Conservation (phyloP, 2,113 vertebrate species). For the Scartelaos histophorus region DNA sequence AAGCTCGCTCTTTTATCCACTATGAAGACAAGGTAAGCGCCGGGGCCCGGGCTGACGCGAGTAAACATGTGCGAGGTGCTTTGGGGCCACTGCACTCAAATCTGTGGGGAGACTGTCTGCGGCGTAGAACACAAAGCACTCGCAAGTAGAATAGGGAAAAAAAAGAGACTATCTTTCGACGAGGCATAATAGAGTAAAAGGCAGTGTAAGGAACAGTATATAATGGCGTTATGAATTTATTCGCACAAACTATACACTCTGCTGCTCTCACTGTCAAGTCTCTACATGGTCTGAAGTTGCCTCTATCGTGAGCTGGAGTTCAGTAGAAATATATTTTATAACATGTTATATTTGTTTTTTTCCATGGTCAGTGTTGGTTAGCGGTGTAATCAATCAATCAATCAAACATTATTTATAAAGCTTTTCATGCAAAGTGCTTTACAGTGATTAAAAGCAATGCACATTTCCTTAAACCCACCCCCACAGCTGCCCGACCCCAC, state of each 20-base stretch:
- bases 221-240: background rate
- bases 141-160: background rate
- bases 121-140: background rate
- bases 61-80: conserved; percentile 15
- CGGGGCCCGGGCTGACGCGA: conserved; percentile 16
- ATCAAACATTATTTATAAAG: no score
- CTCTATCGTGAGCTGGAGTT: no score
- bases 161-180: background rate
- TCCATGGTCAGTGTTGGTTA: no score
- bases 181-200: background rate
- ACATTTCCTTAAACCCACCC: no score
- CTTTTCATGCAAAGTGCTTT: no score
- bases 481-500: no score
- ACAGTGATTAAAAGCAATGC: no score
- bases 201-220: background rate
- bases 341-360: no score
- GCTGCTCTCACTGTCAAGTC: background rate
- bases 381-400: no score
- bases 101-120: background rate
- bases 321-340: no score
- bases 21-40: conserved; percentile 75
- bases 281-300: no score
- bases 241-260: no score
- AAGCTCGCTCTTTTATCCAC: conserved; percentile 70
- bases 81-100: conserved; percentile 4